phyloP scores from a whole-genome alignment of 2,797 vertebrate genomes.

The Tamandua tetradactyla region DNA sequence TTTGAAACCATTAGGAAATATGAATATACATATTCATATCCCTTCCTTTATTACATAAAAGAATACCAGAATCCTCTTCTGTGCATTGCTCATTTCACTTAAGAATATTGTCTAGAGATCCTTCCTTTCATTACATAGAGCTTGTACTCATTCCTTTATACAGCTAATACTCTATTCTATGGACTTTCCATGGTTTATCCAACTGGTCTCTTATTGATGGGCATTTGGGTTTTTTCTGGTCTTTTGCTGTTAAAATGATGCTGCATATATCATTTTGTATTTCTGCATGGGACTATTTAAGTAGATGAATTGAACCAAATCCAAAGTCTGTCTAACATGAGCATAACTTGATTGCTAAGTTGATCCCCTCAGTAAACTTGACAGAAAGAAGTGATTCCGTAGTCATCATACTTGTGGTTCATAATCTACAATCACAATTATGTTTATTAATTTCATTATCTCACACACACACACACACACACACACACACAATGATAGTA shows the following conservation, averaged over 20 bases:
- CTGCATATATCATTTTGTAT: slow-evolving; percentile 13
- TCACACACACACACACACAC: background rate
- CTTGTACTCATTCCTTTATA: background rate
- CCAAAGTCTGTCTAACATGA: background rate
- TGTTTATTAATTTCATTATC: slow-evolving; percentile 9
- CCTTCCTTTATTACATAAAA: background rate
- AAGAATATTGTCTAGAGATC: background rate
- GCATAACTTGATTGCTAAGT: background rate
- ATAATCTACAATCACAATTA: slow-evolving; percentile 4
- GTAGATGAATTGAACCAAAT: slow-evolving; percentile 24
- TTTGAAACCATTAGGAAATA: background rate
- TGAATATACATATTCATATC: background rate
- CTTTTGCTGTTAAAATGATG: slow-evolving; percentile 17
- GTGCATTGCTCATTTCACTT: background rate
- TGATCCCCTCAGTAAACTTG: background rate
- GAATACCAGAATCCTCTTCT: background rate
- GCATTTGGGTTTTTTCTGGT: background rate
- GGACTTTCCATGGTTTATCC: background rate
- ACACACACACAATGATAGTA: background rate
- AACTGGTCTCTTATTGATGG: background rate
- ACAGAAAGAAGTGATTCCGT: background rate
- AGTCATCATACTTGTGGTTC: background rate
- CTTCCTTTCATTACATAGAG: background rate
- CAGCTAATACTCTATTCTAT: background rate
- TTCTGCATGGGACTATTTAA: background rate